A percentile compares a stretch with the other conserved stretches of the same genome.
Evolutionary conservation across 2,113 vertebrate species (phyloP).

Genomic region (Synodontis membranacea): DNA sequence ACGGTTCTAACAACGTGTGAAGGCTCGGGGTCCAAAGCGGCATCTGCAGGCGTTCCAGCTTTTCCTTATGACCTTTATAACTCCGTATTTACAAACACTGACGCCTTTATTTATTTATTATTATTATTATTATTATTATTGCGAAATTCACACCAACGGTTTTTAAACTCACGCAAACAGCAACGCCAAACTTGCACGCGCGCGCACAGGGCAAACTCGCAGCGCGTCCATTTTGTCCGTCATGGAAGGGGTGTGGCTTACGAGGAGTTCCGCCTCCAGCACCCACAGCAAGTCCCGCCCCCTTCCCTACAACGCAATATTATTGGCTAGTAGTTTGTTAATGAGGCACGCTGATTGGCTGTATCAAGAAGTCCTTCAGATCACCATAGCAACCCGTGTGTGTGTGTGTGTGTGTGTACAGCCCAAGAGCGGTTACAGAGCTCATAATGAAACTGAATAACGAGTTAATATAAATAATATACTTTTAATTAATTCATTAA

Average conservation of each 20-base stretch:
- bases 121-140: no score
- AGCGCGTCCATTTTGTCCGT: constrained; percentile 16
- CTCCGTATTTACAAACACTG: background rate
- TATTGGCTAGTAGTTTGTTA: background rate
- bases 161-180: background rate
- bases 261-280: background rate
- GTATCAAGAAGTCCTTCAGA: background rate
- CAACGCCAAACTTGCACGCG: background rate
- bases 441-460: background rate
- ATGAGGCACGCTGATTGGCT: background rate
- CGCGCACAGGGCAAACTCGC: background rate
- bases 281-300: background rate
- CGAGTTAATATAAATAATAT: background rate
- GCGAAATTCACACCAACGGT: background rate
- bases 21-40: background rate
- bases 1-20: background rate
- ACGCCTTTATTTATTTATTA: no score
- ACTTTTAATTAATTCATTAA: background rate
- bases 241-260: background rate
- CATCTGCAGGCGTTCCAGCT: background rate
- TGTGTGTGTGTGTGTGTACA: no score
- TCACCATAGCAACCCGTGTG: background rate
- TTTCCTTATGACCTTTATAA: background rate
- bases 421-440: background rate
- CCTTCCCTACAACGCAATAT: no score